Evolutionary conservation across 1,140 invertebrate species (phyloP).

Genomic region (Anoplolepis gracilipes): DNA sequence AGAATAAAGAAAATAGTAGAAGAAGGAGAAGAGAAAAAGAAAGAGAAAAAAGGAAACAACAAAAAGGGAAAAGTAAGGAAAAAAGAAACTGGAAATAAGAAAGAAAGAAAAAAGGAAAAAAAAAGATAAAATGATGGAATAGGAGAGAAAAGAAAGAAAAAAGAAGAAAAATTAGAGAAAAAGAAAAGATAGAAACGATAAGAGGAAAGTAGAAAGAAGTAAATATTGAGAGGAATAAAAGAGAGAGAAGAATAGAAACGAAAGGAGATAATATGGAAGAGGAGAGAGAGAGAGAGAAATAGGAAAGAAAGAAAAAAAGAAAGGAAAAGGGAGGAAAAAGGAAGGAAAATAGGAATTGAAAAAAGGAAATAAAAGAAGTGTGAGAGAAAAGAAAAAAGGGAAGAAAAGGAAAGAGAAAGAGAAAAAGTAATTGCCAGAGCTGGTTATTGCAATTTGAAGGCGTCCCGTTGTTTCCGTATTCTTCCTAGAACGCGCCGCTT

Average conservation of each 20-base stretch:
- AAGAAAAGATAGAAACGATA: neutral
- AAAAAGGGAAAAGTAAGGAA: neutral
- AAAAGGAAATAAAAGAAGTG: neutral
- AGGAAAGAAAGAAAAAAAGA: too few species aligned
- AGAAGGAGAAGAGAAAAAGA: too few species aligned
- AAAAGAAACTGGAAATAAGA: neutral
- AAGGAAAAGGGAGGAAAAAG: too few species aligned
- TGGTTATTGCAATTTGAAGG: slow-evolving; percentile 58
- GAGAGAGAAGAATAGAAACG: too few species aligned
- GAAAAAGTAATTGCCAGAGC: slow-evolving; percentile 49
- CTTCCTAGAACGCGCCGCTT: slow-evolving; percentile 41
- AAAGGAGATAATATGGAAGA: too few species aligned
- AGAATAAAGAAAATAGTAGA: neutral
- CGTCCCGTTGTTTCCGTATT: slow-evolving; percentile 46
- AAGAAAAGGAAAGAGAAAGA: neutral
- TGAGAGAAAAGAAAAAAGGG: neutral
- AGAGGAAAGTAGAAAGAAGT: neutral
- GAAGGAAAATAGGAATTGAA: too few species aligned
- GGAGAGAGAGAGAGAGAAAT: too few species aligned
- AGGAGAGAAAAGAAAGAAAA: neutral
- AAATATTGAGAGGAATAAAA: too few species aligned
- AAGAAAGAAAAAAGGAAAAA: neutral
- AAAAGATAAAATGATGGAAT: neutral
- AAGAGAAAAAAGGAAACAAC: neutral
- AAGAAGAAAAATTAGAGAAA: neutral